phyloP scores from a whole-genome alignment of 2,113 vertebrate species.

The Actinemys pallida region DNA sequence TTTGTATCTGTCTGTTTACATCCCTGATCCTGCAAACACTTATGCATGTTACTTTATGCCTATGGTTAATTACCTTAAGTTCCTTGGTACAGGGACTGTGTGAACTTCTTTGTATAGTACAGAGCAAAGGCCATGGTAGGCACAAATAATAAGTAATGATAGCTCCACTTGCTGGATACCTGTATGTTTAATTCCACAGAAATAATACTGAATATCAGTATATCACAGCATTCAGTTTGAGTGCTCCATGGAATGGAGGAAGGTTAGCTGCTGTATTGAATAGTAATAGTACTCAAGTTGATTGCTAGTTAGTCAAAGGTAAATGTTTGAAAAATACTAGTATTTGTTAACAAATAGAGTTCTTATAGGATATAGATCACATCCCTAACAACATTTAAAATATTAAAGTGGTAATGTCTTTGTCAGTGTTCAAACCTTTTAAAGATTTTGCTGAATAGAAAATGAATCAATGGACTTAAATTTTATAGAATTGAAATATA shows the following conservation, averaged over 20 bases:
- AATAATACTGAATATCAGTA: background rate
- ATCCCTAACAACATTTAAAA: background rate
- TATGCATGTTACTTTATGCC: background rate
- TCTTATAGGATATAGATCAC: background rate
- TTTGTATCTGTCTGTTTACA: background rate
- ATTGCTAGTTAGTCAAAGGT: background rate
- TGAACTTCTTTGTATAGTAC: background rate
- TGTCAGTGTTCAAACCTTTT: background rate
- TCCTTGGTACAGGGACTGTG: rapidly evolving
- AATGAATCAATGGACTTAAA: background rate
- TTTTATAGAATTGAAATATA: background rate
- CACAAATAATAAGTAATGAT: background rate
- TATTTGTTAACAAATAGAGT: background rate
- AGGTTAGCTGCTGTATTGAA: background rate
- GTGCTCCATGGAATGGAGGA: background rate
- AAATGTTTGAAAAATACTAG: background rate
- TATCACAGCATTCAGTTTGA: background rate
- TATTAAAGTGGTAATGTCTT: background rate
- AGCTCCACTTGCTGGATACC: background rate
- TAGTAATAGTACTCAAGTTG: background rate
- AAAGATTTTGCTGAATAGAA: background rate
- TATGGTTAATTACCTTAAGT: background rate
- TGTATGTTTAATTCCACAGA: background rate
- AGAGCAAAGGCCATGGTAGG: background rate
- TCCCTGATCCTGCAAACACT: background rate